phyloP scores from a whole-genome alignment of 2,797 vertebrate species.

The Emydoidea blandingii region DNA sequence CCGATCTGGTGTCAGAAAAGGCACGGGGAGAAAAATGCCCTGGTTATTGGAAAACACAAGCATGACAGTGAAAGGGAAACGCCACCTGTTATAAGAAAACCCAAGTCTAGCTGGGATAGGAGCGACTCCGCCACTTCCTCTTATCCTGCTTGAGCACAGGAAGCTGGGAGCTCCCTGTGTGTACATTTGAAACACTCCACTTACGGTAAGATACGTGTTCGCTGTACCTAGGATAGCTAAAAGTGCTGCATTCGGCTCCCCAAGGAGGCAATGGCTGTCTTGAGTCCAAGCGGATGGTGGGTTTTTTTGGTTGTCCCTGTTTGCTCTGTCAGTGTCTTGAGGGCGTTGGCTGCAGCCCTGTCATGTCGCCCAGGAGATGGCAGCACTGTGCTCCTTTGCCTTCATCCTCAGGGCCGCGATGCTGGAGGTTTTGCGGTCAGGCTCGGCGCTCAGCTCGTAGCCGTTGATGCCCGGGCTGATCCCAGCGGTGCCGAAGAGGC shows the following conservation, averaged over 20 bases:
- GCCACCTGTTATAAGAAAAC: background rate
- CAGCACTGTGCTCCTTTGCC: slow-evolving; percentile 99
- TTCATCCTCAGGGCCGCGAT: slow-evolving; percentile 98
- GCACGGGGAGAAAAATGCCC: background rate
- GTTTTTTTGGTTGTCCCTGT: slow-evolving; percentile 5
- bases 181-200: slow-evolving; percentile 60
- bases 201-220: slow-evolving; percentile 42
- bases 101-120: background rate
- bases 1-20: slow-evolving; percentile 27
- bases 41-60: background rate
- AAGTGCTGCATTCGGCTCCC: slow-evolving; percentile 84
- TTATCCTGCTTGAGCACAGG: background rate
- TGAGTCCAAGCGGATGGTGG: slow-evolving; percentile 65
- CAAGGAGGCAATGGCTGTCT: slow-evolving; percentile 70
- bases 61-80: background rate
- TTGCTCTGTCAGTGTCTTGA: slow-evolving; percentile 48
- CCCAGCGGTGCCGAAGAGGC: slow-evolving; percentile 90
- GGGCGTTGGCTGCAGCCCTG: slow-evolving; percentile 63
- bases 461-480: slow-evolving; percentile 92
- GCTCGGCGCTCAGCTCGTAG: slow-evolving; percentile 96
- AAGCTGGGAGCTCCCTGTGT: background rate
- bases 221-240: slow-evolving; percentile 73
- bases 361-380: slow-evolving; percentile 99
- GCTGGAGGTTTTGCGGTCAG: slow-evolving; percentile 98
- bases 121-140: slow-evolving; percentile 28